Evolutionary conservation across 2,888 invertebrate genomes (phyloP).

Genomic region (Agrotis ipsilon): DNA sequence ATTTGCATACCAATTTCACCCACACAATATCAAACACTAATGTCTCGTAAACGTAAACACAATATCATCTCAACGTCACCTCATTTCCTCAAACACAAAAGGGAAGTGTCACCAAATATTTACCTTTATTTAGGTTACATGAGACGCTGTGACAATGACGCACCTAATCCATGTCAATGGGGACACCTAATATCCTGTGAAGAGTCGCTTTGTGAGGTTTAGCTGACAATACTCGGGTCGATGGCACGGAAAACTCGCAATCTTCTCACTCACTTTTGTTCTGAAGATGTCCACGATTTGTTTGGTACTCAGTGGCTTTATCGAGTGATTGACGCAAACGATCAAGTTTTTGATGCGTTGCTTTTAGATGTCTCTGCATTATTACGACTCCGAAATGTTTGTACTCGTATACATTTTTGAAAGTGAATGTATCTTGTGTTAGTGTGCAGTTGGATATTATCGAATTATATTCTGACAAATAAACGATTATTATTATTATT

Average conservation of each 20-base stretch:
- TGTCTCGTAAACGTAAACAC: constrained; percentile 24
- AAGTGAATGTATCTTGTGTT: no score
- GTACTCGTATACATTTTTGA: neutral
- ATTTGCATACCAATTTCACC: constrained; percentile 1
- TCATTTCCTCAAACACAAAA: constrained; percentile 53
- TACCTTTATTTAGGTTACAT: constrained; percentile 51
- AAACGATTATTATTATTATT: no score
- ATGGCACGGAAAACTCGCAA: constrained; percentile 16
- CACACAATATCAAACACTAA: constrained; percentile 8
- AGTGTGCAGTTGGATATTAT: no score
- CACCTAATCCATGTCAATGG: constrained; percentile 51
- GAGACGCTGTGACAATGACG: constrained; percentile 33
- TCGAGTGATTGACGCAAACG: neutral
- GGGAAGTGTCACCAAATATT: constrained; percentile 43
- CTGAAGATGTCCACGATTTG: neutral
- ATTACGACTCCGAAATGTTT: no score
- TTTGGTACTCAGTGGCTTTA: neutral
- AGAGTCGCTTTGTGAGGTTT: constrained; percentile 29
- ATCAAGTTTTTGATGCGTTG: neutral
- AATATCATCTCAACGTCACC: constrained; percentile 22
- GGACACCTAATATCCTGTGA: constrained; percentile 66
- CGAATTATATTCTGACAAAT: no score
- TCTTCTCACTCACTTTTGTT: constrained; percentile 1
- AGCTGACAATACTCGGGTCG: constrained; percentile 16
- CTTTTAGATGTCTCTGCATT: neutral